Base-by-base conservation (phyloP, 2,113 vertebrate species). In the Calyptomena viridis region DNA sequence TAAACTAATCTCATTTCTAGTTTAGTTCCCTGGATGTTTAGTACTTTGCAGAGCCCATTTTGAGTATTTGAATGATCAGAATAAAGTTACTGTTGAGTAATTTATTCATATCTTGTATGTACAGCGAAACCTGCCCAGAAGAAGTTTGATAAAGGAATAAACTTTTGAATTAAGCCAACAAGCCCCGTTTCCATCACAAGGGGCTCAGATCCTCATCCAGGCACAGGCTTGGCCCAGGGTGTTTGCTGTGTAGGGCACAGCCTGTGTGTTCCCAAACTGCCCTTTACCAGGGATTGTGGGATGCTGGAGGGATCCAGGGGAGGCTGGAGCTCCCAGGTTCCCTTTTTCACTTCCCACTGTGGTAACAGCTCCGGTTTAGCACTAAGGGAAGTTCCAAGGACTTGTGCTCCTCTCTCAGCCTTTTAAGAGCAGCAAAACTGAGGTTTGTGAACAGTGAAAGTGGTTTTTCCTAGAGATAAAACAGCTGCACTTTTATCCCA, bases 21-120 rank as follows among this genome's bases (percentile, higher is more conserved):
- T 68, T 92, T 93, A 95, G 93, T 59, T 86, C 96, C 88, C 86
- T 83, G 90, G 87, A 92, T 89, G 85, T 87, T 96, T 95, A 94
- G 92, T 87, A 92, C 50, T 88, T 94, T 44, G 92, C 73, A 39
- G 89, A 94, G 69, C 85, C 89, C 63, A 0, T 60, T 93, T 87
- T 39, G 78, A 85, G 90, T 76, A 35, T 93, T 87, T 55, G 81
- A 89, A 87, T 66, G 91, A 94, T 35, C 85, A 37, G 89, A 95
- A 96, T 95, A 91, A 95, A 95, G 89, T 92, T 87, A 47, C 95
- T 84, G 84, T 89, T 72, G 90, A 92, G 93, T 95, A 95, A 96
- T 94, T 96, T 94, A 93, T 97, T 96, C 35, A 14, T 47, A 52
- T 89, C 74, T 82, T 66, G 14, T 67, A 28, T 80, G 79, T 90